Evolutionary conservation across 2,797 vertebrate genomes (phyloP).

Genomic region (Neosalanx taihuensis): DNA sequence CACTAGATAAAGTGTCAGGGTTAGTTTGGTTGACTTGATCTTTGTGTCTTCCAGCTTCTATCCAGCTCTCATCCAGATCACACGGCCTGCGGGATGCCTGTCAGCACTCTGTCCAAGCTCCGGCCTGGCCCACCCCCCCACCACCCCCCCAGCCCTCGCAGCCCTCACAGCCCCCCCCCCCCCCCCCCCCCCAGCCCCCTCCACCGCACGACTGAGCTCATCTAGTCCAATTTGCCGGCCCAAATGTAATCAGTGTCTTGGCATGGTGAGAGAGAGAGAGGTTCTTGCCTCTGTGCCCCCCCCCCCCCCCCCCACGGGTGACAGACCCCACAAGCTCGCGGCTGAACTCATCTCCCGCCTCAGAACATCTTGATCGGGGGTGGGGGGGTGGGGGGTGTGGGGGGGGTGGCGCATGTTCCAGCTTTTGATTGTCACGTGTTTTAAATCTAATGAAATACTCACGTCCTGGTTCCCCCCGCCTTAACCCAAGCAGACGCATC

Average conservation of each 20-base stretch:
- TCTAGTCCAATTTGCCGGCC: conserved; percentile 6
- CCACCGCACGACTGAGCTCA: background rate
- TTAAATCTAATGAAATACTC: too few relatives aligned
- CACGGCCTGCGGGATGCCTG: background rate
- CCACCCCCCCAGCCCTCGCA: too few relatives aligned
- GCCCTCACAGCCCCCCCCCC: background rate
- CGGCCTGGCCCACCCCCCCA: too few relatives aligned
- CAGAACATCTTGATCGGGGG: background rate
- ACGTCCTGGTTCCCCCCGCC: too few relatives aligned
- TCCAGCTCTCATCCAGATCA: background rate
- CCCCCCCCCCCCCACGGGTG: background rate
- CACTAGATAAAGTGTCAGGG: conserved; percentile 24
- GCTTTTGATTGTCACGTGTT: too few relatives aligned
- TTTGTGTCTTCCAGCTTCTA: too few relatives aligned
- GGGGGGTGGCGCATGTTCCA: too few relatives aligned
- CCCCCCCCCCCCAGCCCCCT: too few relatives aligned
- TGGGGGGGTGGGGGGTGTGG: background rate
- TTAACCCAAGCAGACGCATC: too few relatives aligned
- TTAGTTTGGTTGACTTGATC: background rate
- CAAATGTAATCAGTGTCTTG: conserved; percentile 7
- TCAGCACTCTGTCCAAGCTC: background rate
- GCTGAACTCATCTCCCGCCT: background rate
- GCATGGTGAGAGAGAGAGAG: background rate
- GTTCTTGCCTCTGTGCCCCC: too few relatives aligned
- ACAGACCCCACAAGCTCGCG: background rate